Percentiles rank a stretch among this genome's conserved stretches.
phyloP scores from a whole-genome alignment of 2,797 vertebrate species.

The Podarcis siculus region DNA sequence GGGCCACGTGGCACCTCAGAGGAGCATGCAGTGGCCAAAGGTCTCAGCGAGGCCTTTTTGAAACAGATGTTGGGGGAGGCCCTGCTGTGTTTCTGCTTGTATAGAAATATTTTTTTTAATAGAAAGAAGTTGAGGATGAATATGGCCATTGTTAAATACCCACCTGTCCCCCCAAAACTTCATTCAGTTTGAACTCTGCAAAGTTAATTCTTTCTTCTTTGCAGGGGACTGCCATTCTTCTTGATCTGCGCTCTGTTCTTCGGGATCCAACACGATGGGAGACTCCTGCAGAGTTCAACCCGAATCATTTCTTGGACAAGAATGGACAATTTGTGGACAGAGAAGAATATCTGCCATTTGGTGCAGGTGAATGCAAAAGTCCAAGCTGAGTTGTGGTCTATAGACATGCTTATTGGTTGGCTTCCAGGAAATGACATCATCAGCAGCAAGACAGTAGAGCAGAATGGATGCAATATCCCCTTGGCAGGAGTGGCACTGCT shows the following conservation, averaged over 20 bases:
- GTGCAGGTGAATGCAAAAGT: slow-evolving; percentile 35
- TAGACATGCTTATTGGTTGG: background rate
- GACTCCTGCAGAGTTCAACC: slow-evolving; percentile 51
- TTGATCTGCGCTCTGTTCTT: slow-evolving; percentile 56
- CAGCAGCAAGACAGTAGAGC: too few species aligned
- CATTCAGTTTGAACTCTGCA: background rate
- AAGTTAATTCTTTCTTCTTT: background rate
- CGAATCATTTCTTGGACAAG: slow-evolving; percentile 56
- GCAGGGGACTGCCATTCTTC: slow-evolving; percentile 52
- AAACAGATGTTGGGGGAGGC: too few species aligned
- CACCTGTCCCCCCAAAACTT: too few species aligned
- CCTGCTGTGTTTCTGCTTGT: too few species aligned
- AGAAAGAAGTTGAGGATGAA: too few species aligned
- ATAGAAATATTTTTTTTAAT: too few species aligned
- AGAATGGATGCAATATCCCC: too few species aligned
- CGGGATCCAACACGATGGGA: slow-evolving; percentile 50
- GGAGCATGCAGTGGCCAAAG: too few species aligned
- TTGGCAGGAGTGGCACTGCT: too few species aligned
- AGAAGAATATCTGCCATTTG: slow-evolving; percentile 59
- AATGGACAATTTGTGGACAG: slow-evolving; percentile 48
- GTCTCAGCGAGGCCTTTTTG: too few species aligned
- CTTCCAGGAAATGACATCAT: background rate
- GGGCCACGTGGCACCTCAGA: too few species aligned
- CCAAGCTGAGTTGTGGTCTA: background rate
- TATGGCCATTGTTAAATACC: too few species aligned